phyloP scores from a whole-genome alignment of 2,113 vertebrate species.

The Rhinoptilus africanus region DNA sequence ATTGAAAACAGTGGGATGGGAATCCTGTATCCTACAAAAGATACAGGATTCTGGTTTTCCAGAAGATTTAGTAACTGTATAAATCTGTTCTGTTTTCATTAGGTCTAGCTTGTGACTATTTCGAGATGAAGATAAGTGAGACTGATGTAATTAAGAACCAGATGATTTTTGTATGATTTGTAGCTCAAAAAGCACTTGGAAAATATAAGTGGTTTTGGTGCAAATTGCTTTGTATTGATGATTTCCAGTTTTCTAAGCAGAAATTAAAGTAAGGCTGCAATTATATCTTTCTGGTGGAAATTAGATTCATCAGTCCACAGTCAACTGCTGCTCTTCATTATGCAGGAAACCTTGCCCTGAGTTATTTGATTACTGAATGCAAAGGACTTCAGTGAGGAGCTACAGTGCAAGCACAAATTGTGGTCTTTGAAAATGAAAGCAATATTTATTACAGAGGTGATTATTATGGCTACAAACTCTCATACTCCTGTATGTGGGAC shows the following conservation, averaged over 20 bases:
- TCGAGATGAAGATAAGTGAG: not conserved
- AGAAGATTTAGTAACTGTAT: not conserved
- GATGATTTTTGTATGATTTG: not conserved
- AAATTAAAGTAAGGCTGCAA: constrained; percentile 9
- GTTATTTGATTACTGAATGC: not conserved
- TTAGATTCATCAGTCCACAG: not conserved
- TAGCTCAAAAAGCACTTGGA: constrained; percentile 10
- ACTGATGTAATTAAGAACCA: not conserved
- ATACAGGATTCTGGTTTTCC: not conserved
- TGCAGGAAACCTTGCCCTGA: not conserved
- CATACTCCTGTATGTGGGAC: not conserved
- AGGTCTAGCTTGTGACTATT: not conserved
- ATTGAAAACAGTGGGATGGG: constrained; percentile 18
- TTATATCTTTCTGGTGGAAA: constrained; percentile 9
- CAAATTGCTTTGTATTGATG: not conserved
- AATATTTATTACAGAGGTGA: not conserved
- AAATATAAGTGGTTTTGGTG: not conserved
- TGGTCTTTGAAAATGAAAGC: not conserved
- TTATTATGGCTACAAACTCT: not conserved
- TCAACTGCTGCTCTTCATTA: not conserved
- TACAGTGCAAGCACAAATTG: not conserved
- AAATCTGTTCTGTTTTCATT: not conserved
- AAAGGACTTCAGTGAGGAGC: not conserved
- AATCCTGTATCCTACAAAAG: not conserved
- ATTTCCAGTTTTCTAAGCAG: constrained; percentile 1